A percentile compares a stretch with the other conserved stretches of the same genome.
Evolutionary conservation across 2,113 vertebrate species (phyloP).

Genomic region (Motacilla alba): DNA sequence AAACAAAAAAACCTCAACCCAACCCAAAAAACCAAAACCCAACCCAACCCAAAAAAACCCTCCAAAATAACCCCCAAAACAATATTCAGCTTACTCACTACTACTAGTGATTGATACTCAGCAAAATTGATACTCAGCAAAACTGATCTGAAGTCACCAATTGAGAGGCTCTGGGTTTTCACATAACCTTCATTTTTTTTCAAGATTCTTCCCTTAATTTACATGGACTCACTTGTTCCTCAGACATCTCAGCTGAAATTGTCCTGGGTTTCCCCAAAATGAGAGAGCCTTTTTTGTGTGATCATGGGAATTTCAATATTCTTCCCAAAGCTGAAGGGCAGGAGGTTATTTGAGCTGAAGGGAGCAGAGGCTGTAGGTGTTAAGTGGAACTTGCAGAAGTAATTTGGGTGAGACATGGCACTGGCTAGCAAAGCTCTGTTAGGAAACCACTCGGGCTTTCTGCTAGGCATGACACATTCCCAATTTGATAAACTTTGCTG

Average conservation of each 20-base stretch:
- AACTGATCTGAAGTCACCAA: not conserved
- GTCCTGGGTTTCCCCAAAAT: not conserved
- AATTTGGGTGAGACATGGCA: not conserved
- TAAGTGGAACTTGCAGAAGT: not conserved
- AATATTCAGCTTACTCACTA: not conserved
- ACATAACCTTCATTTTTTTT: not conserved
- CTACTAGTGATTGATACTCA: too few species aligned
- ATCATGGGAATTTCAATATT: not conserved
- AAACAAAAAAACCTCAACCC: too few species aligned
- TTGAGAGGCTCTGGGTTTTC: not conserved
- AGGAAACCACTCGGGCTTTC: not conserved
- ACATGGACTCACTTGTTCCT: not conserved
- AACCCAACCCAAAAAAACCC: too few species aligned
- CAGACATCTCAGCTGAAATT: not conserved
- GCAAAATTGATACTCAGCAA: not conserved
- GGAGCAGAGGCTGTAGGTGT: not conserved
- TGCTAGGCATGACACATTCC: not conserved
- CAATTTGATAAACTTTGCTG: not conserved
- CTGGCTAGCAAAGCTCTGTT: not conserved
- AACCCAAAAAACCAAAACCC: too few species aligned
- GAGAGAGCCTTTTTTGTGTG: not conserved
- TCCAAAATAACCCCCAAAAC: too few species aligned
- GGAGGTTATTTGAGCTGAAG: not conserved
- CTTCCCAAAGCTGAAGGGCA: not conserved
- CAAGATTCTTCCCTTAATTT: not conserved